Evolutionary conservation across 2,888 invertebrate species (phyloP).

Genomic region (Phalangium opilio): DNA sequence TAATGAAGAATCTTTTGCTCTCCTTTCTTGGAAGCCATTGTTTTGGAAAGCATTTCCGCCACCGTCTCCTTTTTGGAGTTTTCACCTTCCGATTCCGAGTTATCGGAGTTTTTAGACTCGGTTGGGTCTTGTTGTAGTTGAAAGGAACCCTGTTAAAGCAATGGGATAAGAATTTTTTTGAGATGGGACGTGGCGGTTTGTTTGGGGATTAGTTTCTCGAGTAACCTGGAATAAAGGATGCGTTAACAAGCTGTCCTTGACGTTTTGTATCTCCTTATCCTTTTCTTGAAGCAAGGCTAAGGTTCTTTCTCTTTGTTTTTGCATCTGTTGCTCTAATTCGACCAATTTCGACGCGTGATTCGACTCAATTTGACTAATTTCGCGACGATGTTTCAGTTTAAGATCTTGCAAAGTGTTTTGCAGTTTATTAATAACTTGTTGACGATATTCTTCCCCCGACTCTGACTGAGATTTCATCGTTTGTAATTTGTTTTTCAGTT

Average conservation of each 20-base stretch:
- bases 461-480: slow-evolving; percentile 45
- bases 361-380: slow-evolving; percentile 33
- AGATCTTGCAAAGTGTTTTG: slow-evolving; percentile 25
- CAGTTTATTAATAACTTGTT: slow-evolving; percentile 32
- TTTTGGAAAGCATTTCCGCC: slow-evolving; percentile 8
- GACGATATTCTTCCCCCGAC: slow-evolving; percentile 46
- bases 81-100: not conserved
- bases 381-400: slow-evolving; percentile 31
- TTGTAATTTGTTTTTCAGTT: slow-evolving; percentile 49
- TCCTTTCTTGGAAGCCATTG: slow-evolving; percentile 20
- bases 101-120: not conserved
- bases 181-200: not conserved
- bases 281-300: slow-evolving; percentile 61
- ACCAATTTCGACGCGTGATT: slow-evolving; percentile 40
- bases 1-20: slow-evolving; percentile 51
- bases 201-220: not conserved
- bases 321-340: slow-evolving; percentile 50
- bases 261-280: slow-evolving; percentile 37
- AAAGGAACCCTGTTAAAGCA: not conserved
- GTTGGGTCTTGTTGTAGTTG: not conserved
- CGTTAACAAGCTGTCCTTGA: no score
- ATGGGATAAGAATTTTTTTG: no score
- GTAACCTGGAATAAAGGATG: no score
- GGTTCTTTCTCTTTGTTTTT: slow-evolving; percentile 64
- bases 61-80: not conserved